Percentiles rank a stretch among this genome's conserved stretches.
These are phyloP conservation scores for Synergus umbraculus DNA, from an alignment of 2,888 invertebrate species.

Conservation along the genomic window DNA sequence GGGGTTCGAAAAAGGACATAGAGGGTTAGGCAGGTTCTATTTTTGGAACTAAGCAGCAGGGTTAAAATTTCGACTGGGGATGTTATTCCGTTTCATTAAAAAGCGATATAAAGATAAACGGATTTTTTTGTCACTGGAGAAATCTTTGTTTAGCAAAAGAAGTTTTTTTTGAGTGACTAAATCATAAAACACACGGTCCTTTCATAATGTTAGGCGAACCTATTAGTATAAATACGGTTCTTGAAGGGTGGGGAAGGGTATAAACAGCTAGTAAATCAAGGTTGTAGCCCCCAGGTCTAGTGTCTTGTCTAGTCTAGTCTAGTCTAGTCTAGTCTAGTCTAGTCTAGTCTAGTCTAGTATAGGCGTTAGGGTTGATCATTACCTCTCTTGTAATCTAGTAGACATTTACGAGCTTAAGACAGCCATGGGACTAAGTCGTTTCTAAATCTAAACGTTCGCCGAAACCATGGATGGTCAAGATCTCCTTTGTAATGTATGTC, in stretches of 20 bases:
- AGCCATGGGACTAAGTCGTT: conserved; percentile 49
- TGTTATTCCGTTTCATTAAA: too few relatives aligned
- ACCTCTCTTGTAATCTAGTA: conserved; percentile 51
- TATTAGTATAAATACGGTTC: conserved; percentile 76
- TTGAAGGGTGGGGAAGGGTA: conserved; percentile 69
- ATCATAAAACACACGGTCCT: not conserved
- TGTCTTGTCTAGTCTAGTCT: conserved; percentile 47
- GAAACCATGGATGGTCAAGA: not conserved
- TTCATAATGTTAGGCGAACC: conserved; percentile 49
- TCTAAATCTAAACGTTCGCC: not conserved
- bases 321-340: conserved; percentile 48
- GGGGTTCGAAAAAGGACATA: too few relatives aligned
- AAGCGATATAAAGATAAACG: not conserved
- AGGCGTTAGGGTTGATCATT: conserved; percentile 42
- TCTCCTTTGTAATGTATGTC: not conserved
- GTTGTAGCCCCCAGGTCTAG: conserved; percentile 54
- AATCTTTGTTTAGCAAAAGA: not conserved
- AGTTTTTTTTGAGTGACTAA: not conserved
- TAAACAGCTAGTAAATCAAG: conserved; percentile 76
- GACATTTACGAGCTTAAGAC: conserved; percentile 56
- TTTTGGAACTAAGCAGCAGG: too few relatives aligned
- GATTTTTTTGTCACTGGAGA: not conserved
- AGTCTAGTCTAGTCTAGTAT: conserved; percentile 45
- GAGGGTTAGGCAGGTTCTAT: too few relatives aligned
- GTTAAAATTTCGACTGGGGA: too few relatives aligned